Base-by-base conservation (phyloP, 2,113 vertebrate genomes). In the Hippocampus barbouri region DNA sequence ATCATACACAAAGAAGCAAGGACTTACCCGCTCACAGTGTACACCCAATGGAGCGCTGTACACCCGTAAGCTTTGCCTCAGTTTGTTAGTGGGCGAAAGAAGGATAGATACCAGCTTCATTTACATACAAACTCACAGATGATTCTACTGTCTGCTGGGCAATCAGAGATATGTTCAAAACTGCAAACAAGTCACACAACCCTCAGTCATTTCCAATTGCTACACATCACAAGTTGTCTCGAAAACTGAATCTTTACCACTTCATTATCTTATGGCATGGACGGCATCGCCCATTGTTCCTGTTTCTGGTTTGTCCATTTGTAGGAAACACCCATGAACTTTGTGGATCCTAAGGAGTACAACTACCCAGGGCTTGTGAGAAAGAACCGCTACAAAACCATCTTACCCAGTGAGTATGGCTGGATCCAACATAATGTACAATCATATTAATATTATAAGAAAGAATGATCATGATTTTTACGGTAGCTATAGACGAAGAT, bases 251-350 rank as follows among this genome's bases (percentile, higher is more conserved):
- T 41, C 30, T 38, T 60, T 14, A 27, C 23, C 23, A 57, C 23
- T 18, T 51, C 21, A 38, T 18, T 40, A 21, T 20, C 2, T 38
- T 30, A 38, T 40, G 25, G 38, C 25, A 10, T 27, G 40, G 47
- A 21, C 40, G 72, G 43, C 27, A 74, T 40, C 73, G 68, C 75
- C 51, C 73, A 51, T 30, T 87, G 60, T 85, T 79, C 69, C 27
- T 61, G 14, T 34, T 61, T 85, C 68, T 82, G n/a, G 21, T n/a
- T 54, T 54, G 82, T 51, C 77, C 75, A 86, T 85, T 66, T 69
- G 72, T 89, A 99, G 97, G 97, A 98, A 92, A 96, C 96, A 86
- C 97, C 97, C 72, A 99, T 99, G 97, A 99, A 99, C 80, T 99
- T 99, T 85, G 95, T 98, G 89, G 97, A 98, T 88, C 97, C 97